Conservation (phyloP, 2,888 invertebrate species). For the Hypomecis atomaria region DNA sequence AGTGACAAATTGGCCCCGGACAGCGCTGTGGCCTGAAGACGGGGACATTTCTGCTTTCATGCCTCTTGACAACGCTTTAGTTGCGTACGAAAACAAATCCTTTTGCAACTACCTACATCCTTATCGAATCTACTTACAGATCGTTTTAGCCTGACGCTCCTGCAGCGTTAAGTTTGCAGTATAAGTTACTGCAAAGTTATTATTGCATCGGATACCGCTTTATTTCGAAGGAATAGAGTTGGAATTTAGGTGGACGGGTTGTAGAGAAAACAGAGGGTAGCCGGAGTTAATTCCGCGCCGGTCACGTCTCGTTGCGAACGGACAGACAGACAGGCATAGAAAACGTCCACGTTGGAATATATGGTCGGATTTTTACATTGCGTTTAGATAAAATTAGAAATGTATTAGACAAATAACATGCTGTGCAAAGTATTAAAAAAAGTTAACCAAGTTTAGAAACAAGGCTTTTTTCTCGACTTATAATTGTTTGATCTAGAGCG, state of each 20-base stretch:
- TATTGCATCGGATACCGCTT: constrained; percentile 29
- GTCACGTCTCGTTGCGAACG: constrained; percentile 71
- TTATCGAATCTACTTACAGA: constrained; percentile 42
- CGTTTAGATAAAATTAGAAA: not conserved
- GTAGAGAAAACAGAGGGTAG: constrained; percentile 53
- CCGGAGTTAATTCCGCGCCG: constrained; percentile 70
- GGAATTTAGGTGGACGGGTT: constrained; percentile 42
- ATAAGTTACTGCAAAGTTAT: constrained; percentile 43
- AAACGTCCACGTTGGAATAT: constrained; percentile 48
- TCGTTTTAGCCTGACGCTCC: constrained; percentile 43
- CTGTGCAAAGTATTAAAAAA: too few species aligned
- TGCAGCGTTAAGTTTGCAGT: constrained; percentile 43
- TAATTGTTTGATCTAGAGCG: too few species aligned
- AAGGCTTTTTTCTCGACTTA: too few species aligned
- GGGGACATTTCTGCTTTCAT: constrained; percentile 67
- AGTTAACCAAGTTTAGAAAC: too few species aligned
- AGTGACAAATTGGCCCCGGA: constrained; percentile 74
- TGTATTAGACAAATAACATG: too few species aligned
- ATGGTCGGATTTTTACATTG: constrained; percentile 41
- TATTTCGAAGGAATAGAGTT: constrained; percentile 48
- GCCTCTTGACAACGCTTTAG: constrained; percentile 70
- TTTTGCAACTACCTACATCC: constrained; percentile 35
- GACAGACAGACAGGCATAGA: constrained; percentile 65
- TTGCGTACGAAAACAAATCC: constrained; percentile 55
- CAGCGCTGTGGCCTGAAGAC: constrained; percentile 66